A percentile compares a stretch with the other conserved stretches of the same genome.
These are phyloP conservation scores for Kradibia gibbosae DNA, from an alignment of 1,140 invertebrate genomes.

Conservation along the genomic window DNA sequence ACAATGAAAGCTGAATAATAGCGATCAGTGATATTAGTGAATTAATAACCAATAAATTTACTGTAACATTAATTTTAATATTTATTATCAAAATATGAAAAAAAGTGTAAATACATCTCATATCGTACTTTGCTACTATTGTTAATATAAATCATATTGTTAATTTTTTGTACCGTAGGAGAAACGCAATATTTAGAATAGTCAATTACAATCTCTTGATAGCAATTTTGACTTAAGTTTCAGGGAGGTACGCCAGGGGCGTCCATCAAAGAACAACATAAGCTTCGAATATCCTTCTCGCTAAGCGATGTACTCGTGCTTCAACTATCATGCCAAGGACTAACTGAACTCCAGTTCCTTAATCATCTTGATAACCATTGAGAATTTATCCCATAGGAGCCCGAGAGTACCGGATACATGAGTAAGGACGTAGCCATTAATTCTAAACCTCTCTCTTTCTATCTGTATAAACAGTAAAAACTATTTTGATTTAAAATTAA, in stretches of 20 bases:
- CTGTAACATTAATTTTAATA: too few species aligned
- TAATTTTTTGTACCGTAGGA: not conserved
- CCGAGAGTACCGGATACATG: not conserved
- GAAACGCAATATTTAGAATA: not conserved
- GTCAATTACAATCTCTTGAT: not conserved
- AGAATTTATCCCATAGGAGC: slow-evolving; percentile 24
- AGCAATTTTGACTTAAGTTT: not conserved
- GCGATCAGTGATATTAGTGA: too few species aligned
- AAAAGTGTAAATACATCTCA: not conserved
- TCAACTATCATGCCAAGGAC: slow-evolving; percentile 17
- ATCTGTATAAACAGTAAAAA: too few species aligned
- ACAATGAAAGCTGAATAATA: too few species aligned
- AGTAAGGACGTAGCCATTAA: not conserved
- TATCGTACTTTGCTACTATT: not conserved
- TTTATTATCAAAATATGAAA: too few species aligned
- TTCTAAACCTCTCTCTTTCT: not conserved
- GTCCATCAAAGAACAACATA: not conserved
- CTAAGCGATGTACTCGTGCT: not conserved
- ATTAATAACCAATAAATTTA: too few species aligned
- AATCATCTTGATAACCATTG: slow-evolving; percentile 47
- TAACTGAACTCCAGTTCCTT: slow-evolving; percentile 37
- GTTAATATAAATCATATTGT: not conserved
- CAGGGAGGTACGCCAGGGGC: not conserved
- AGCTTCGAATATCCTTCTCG: not conserved
- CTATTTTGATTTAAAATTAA: too few species aligned